Evolutionary conservation across 64 coral and sea anemone genomes (phyloP), one percentile per base, ranked within the genome.

Genomic region (Pocillopora verrucosa): DNA sequence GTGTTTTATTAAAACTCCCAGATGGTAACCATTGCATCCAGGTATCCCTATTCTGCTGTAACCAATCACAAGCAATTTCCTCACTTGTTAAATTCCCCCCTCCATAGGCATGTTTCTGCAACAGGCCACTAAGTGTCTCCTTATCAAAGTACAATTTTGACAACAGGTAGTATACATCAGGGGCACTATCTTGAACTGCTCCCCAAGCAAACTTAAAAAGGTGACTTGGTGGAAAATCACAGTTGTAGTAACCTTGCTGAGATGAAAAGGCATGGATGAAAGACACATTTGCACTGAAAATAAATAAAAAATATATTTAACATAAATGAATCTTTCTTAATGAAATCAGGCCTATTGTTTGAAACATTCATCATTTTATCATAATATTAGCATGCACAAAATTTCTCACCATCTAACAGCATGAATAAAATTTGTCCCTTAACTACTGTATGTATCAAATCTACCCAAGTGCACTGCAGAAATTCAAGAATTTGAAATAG

Each of bases 21-120:
- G 61, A 2, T 37, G 91, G 91, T 30, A 96, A 62, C 94, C 94
- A 96, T 72, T 80, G 56, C 64, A 78, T 34, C 94, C 94, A 96
- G 7, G 87, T 69, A 87, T 92, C 90, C 86, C 87, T 90, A 17
- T 74, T 78, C 69, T 64, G 58, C 56, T 63, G 87, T 3, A 96
- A n/a, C 94, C 94, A 96, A 62, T 76, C 7, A 73, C 94, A 96
- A 45, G 94, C 94, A 63, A 87, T 61, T 45, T 95, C 77, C n/a
- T 96, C 9, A 30, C 94, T 96, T 56, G 91, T 86, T 63, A 87
- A 79, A 61, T 58, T 87, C 60, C 83, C 76, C n/a, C 91, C 91
- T 77, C 68, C 65, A 80, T 60, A 30, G 3, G 87, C 36, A 12
- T 90, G 87, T 61, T 93, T 64, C 13, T 65, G 87, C 3, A 96